Percentiles rank a stretch among this genome's conserved stretches.
phyloP scores from a whole-genome alignment of 2,888 invertebrate species.

The Acrocyrtus sp. region DNA sequence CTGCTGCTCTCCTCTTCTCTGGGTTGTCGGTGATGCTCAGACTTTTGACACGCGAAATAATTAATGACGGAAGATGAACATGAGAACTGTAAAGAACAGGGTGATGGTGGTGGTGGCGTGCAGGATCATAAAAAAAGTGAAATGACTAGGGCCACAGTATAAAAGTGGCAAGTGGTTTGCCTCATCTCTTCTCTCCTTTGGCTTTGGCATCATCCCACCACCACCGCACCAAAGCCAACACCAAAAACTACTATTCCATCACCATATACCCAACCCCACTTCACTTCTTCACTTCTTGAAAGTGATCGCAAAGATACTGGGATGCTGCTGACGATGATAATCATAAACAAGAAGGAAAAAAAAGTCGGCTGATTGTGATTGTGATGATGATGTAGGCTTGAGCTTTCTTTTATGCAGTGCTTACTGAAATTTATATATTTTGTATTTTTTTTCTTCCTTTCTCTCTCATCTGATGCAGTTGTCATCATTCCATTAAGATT shows the following conservation, averaged over 20 bases:
- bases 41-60: constrained; percentile 38
- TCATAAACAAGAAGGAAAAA: constrained; percentile 21
- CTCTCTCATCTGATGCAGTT: constrained; percentile 26
- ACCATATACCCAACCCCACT: neutral
- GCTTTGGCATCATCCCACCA: neutral
- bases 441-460: constrained; percentile 10
- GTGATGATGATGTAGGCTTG: neutral
- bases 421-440: neutral
- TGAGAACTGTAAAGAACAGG: constrained; percentile 1
- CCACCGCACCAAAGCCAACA: too few relatives aligned
- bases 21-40: constrained; percentile 2
- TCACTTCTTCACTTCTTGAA: constrained; percentile 13
- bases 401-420: neutral
- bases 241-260: too few relatives aligned
- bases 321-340: constrained; percentile 9
- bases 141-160: neutral
- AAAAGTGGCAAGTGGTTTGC: neutral
- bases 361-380: neutral
- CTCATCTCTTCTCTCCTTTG: too few relatives aligned
- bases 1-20: neutral
- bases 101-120: constrained; percentile 9
- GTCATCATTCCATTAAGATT: constrained; percentile 49
- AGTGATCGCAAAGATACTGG: neutral
- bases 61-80: constrained; percentile 37
- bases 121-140: neutral